Conservation (phyloP, 2,888 invertebrate genomes). For the Xiphydria camelus region DNA sequence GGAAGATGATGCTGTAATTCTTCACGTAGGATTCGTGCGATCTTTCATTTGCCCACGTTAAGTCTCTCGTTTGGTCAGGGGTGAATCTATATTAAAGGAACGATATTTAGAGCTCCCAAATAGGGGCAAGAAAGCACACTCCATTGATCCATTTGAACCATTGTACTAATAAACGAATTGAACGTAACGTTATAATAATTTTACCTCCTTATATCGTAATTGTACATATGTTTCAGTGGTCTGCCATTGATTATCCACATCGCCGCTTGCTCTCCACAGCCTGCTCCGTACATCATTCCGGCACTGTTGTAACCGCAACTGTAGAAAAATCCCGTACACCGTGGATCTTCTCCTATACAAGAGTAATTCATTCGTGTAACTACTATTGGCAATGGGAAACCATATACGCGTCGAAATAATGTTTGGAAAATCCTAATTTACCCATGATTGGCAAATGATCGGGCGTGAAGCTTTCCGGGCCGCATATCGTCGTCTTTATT, state of each 20-base stretch:
- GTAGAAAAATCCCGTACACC: slow-evolving; percentile 73
- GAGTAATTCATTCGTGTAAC: no score
- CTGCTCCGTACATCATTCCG: slow-evolving; percentile 91
- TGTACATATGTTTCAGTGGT: slow-evolving; percentile 83
- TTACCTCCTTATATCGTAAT: slow-evolving; percentile 75
- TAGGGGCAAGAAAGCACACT: no score
- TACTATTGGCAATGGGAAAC: no score
- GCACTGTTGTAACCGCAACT: slow-evolving; percentile 89
- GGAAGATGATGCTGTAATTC: slow-evolving; percentile 82
- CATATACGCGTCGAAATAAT: no score
- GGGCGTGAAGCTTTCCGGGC: slow-evolving; percentile 90
- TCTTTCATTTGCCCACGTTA: slow-evolving; percentile 77
- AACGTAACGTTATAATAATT: slow-evolving; percentile 4
- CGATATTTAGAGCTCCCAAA: no score
- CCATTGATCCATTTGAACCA: no score
- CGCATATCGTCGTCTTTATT: slow-evolving; percentile 84
- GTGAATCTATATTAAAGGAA: slow-evolving; percentile 65
- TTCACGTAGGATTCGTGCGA: slow-evolving; percentile 89
- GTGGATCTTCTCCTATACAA: slow-evolving; percentile 58
- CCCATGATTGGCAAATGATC: slow-evolving; percentile 90
- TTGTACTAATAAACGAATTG: no score
- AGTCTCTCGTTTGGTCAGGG: slow-evolving; percentile 69
- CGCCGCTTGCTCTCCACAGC: slow-evolving; percentile 83
- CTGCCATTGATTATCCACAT: slow-evolving; percentile 83
- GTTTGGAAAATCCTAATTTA: slow-evolving; percentile 18